Conservation (phyloP, 92 coral and sea anemone species). For the Paramuricea clavata region DNA sequence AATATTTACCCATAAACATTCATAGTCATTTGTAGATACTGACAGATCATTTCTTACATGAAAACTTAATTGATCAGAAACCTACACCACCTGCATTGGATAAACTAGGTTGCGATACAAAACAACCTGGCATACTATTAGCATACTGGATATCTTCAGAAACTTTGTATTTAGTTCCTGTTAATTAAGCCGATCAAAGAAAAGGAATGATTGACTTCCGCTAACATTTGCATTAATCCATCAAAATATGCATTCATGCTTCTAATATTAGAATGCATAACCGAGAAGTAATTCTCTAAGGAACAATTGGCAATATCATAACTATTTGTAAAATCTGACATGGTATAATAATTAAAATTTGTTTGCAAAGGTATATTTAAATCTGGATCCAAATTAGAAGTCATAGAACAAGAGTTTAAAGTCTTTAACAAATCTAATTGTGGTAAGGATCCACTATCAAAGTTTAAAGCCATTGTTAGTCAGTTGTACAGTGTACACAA, state of each 20-base stretch:
- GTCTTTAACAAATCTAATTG: neutral
- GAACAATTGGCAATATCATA: neutral
- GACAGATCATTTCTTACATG: constrained; percentile 49
- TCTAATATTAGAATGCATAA: neutral
- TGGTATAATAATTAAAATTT: neutral
- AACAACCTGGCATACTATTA: constrained; percentile 44
- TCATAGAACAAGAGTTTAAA: neutral
- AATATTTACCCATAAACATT: constrained; percentile 66
- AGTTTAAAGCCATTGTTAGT: neutral
- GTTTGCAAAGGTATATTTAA: neutral
- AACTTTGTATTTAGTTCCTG: constrained; percentile 59
- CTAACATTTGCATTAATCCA: constrained; percentile 32
- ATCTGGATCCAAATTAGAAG: neutral
- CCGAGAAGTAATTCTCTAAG: neutral
- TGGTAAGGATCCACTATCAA: neutral
- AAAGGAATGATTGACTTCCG: constrained; percentile 51
- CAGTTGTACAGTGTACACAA: too few species aligned
- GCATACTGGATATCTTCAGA: constrained; percentile 16
- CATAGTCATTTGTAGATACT: constrained; percentile 50
- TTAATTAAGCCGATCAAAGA: constrained; percentile 33
- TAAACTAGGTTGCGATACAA: constrained; percentile 57
- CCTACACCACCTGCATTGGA: constrained; percentile 62
- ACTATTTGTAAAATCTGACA: neutral
- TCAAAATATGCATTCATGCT: constrained; percentile 36
- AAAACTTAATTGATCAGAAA: constrained; percentile 38